These are phyloP conservation scores for Coronaproctus castanopsis DNA, from an alignment of 2,888 invertebrate genomes.

Conservation along the genomic window DNA sequence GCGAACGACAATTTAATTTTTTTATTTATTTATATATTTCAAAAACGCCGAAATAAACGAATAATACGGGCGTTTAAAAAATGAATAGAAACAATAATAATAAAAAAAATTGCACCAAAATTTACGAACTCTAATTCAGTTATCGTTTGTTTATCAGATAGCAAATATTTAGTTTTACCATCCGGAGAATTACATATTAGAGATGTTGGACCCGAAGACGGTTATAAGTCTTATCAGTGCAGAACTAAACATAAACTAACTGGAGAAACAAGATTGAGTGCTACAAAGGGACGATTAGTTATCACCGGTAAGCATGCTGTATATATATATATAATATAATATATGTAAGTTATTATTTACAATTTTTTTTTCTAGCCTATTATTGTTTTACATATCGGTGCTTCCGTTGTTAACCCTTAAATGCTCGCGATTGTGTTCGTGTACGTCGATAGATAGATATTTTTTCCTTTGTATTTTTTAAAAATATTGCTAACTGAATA, in stretches of 20 bases:
- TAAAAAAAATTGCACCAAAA: too few relatives aligned
- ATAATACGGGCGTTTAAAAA: too few relatives aligned
- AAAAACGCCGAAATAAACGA: too few relatives aligned
- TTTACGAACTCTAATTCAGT: too few relatives aligned
- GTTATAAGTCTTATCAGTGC: conserved; percentile 82
- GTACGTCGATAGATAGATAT: too few relatives aligned
- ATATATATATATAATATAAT: conserved; percentile 1
- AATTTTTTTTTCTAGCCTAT: not conserved
- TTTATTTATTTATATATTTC: too few relatives aligned
- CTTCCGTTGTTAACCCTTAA: too few relatives aligned
- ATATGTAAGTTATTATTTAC: conserved; percentile 1
- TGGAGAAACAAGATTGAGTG: conserved; percentile 77
- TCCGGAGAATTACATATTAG: conserved; percentile 89
- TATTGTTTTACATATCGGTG: not conserved
- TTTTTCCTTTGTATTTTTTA: too few relatives aligned
- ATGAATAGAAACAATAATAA: too few relatives aligned
- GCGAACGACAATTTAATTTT: too few relatives aligned
- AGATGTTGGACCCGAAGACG: conserved; percentile 85
- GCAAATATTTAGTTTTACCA: conserved; percentile 82
- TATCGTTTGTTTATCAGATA: conserved; percentile 53
- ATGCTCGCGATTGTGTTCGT: too few relatives aligned
- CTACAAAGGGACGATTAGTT: conserved; percentile 80
- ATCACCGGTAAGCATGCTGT: conserved; percentile 56
- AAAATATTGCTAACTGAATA: too few relatives aligned
- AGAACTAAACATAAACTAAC: conserved; percentile 81